Percentiles rank a stretch among this genome's conserved stretches.
Conservation (phyloP, 2,113 vertebrate genomes). For the Psettodes erumei region DNA sequence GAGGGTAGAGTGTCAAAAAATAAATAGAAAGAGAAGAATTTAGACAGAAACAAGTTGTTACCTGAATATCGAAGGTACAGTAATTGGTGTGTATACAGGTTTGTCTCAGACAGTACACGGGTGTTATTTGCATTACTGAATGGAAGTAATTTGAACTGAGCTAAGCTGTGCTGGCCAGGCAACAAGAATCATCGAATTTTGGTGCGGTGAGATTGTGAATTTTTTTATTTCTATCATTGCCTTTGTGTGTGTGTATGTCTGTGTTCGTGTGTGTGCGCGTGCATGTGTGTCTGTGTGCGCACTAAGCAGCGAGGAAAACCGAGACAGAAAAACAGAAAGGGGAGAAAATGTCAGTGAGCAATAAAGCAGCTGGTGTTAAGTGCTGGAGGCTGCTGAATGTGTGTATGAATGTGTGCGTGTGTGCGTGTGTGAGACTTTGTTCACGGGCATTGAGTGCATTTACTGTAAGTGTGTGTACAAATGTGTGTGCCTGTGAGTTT, state of each 20-base stretch:
- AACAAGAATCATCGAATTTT: conserved; percentile 33
- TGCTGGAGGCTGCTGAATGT: conserved; percentile 65
- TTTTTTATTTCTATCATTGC: conserved; percentile 15
- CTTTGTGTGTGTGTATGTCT: conserved; percentile 9
- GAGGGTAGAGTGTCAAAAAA: not conserved
- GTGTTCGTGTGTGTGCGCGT: conserved; percentile 36
- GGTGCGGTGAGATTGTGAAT: conserved; percentile 13
- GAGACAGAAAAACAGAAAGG: conserved; percentile 65
- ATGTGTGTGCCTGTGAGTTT: conserved; percentile 26
- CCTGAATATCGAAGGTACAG: not conserved
- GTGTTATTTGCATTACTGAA: conserved; percentile 26
- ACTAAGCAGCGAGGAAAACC: conserved; percentile 51
- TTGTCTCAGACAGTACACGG: not conserved
- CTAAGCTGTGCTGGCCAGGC: not conserved
- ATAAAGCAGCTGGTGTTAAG: conserved; percentile 79
- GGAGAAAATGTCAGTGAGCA: conserved; percentile 83
- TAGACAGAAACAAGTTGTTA: not conserved
- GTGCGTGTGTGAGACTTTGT: conserved; percentile 54
- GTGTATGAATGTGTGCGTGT: conserved; percentile 53
- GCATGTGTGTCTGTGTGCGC: conserved; percentile 26
- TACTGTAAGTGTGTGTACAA: conserved; percentile 45
- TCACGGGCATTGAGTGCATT: conserved; percentile 32
- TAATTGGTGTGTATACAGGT: not conserved
- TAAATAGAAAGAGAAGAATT: not conserved
- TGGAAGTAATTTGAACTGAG: conserved; percentile 24